Base-by-base conservation (phyloP, 2,888 invertebrate genomes). In the Campopleginae sp. region DNA sequence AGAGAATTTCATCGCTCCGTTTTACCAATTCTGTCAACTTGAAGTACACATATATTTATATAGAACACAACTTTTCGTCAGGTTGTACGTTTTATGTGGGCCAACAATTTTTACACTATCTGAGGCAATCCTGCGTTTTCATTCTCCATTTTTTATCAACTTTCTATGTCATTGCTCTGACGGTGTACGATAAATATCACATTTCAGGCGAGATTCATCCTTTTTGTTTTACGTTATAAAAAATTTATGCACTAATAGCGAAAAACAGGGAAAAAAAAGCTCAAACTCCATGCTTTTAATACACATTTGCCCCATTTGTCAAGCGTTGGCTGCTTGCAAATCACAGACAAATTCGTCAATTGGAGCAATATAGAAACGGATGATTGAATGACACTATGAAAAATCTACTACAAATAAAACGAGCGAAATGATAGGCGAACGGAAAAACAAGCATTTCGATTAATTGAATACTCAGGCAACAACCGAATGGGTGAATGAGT, bases 1-100 rank as follows among this genome's bases (percentile, higher is more conserved):
- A n/a, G 46, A 58, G 31, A 84, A 72, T 74, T 66, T 72, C 77
- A 63, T 72, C 77, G 31, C 66, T 38, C 77, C 76, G 66, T 77
- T 80, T 80, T 42, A 42, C 23, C 63, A 70, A 79, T 68, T 12
- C 70, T 38, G 38, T 68, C 63, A 51, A 75, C 70, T 72, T 44
- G 61, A 68, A 66, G 58, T 72, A 48, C 48, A 38, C 70, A 54
- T 54, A 68, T 23, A 70, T 70, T 58, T 70, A 70, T 66, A 27
- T 54, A 23, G 12, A 3, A 23, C 14, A 58, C 65, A 58, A 58
- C 42, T 54, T 54, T 38, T 1, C 38, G 17, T 42, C 17, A 58
- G 58, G 0, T 14, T 58, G 38, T 42, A 51, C 58, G 58, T 65
- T 65, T 23, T 14, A 42, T 42, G 23, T 42, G 17, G 27, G 46